Evolutionary conservation across 2,888 invertebrate species (phyloP), one percentile per base, ranked within the genome.

Genomic region (Eumerus sabulonum): DNA sequence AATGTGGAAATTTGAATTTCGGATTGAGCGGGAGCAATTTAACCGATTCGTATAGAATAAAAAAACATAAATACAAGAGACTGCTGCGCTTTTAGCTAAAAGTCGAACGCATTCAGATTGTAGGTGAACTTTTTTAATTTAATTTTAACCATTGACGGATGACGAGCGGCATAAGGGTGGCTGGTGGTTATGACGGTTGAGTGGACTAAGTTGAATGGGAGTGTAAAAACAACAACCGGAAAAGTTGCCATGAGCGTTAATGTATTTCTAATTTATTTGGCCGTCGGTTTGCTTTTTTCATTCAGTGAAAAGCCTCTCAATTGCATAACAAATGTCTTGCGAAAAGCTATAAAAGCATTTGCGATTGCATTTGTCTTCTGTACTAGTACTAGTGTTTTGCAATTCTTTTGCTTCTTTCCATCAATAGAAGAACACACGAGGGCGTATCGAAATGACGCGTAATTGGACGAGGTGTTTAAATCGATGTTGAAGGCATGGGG

Each of bases 71-170:
- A 74, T 79, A 79, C 74, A 79, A 63, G 42, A 57, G 7, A 53
- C 63, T 68, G 63, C 63, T 42, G 53, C 51, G 79, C 64, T 79
- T 74, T 79, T 59, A 45, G 54, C 40, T 14, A 35, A 79, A 66
- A 64, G 74, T 53, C 63, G 56, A 60, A 40, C 27, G 42, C 59
- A 53, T 45, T 59, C 59, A 67, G 60, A 60, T 13, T 18, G 45
- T 54, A 60, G 59, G 53, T 54, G 74, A 74, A 79, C 74, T 74
- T 79, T 79, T 79, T 74, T 79, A 79, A 79, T 79, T 79, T 74
- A 79, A 79, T 79, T 79, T 64, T 79, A 27, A n/a, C 45, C 62
- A 27, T 73, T 59, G 51, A 27, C 16, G 17, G 47, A 14, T 64
- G 54, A 59, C n/a, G n/a, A n/a, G n/a, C n/a, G n/a, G n/a, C n/a